Conservation (phyloP, 2,888 invertebrate species). For the Caenorhabditis virilis region DNA sequence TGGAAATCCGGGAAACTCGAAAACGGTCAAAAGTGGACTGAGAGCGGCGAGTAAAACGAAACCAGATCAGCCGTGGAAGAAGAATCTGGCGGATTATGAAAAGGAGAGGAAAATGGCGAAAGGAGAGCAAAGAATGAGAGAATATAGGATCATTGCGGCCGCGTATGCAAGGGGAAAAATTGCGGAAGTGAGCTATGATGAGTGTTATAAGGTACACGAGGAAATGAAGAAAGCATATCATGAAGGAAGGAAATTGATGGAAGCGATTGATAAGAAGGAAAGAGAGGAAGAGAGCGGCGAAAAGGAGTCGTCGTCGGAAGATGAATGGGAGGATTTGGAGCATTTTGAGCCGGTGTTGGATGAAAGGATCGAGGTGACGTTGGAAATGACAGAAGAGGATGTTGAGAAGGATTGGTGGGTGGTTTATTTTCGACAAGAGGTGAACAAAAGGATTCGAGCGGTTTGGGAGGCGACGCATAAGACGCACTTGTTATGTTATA, state of each 20-base stretch:
- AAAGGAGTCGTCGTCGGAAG: slow-evolving; percentile 44
- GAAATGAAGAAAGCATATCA: slow-evolving; percentile 34
- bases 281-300: slow-evolving; percentile 4
- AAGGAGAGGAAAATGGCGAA: slow-evolving; percentile 30
- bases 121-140: slow-evolving; percentile 30
- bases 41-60: slow-evolving; percentile 20
- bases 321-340: slow-evolving; percentile 59
- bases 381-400: slow-evolving; percentile 18
- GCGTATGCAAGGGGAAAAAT: slow-evolving; percentile 19
- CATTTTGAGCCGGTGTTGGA: slow-evolving; percentile 35
- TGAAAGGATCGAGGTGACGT: slow-evolving; percentile 28
- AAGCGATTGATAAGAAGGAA: slow-evolving; percentile 13
- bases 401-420: slow-evolving; percentile 46
- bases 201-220: slow-evolving; percentile 25
- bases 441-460: slow-evolving; percentile 39
- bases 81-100: slow-evolving; percentile 21
- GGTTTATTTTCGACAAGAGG: slow-evolving; percentile 41
- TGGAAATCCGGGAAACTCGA: slow-evolving; percentile 13
- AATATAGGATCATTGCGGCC: slow-evolving; percentile 21
- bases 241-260: slow-evolving; percentile 21
- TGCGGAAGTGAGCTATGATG: slow-evolving; percentile 30
- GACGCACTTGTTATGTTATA: slow-evolving; percentile 39
- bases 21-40: slow-evolving; percentile 9
- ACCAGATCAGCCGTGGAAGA: slow-evolving; percentile 36
- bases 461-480: slow-evolving; percentile 45